Evolutionary conservation across 2,113 vertebrate genomes (phyloP).

Genomic region (Pangasianodon hypophthalmus): DNA sequence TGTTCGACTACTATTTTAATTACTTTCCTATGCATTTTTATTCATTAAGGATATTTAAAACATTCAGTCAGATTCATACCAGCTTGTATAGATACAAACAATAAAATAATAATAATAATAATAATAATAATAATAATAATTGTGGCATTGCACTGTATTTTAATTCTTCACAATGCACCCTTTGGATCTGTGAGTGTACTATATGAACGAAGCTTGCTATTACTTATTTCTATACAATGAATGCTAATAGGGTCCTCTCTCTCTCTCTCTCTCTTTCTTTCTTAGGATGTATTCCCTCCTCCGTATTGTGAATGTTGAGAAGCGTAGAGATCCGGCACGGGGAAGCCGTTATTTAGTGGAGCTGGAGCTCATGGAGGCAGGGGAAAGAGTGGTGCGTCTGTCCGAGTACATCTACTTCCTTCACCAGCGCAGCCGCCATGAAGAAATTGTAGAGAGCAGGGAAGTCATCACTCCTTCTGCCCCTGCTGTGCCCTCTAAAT

Average conservation of each 20-base stretch:
- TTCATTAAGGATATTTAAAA: not conserved
- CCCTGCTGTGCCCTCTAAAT: slow-evolving; percentile 38
- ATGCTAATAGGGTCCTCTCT: not conserved
- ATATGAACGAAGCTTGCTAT: not conserved
- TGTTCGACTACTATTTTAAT: not conserved
- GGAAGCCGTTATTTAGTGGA: slow-evolving; percentile 96
- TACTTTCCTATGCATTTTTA: not conserved
- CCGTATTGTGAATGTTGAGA: slow-evolving; percentile 92
- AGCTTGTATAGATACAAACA: not conserved
- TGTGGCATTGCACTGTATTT: not conserved
- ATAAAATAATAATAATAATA: not conserved
- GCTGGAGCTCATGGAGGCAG: slow-evolving; percentile 88
- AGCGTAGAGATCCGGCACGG: slow-evolving; percentile 88
- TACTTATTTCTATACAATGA: not conserved
- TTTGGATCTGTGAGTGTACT: not conserved
- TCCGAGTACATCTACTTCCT: slow-evolving; percentile 93
- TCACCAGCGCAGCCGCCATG: slow-evolving; percentile 79
- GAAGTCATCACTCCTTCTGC: slow-evolving; percentile 69
- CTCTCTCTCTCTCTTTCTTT: not conserved
- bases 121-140: not conserved
- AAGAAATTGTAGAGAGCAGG: slow-evolving; percentile 59
- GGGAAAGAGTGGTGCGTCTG: slow-evolving; percentile 83
- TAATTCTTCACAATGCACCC: not conserved
- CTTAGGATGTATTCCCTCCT: slow-evolving; percentile 78
- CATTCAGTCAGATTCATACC: not conserved